phyloP scores from a whole-genome alignment of 2,797 vertebrate genomes.

The Acipenser ruthenus region DNA sequence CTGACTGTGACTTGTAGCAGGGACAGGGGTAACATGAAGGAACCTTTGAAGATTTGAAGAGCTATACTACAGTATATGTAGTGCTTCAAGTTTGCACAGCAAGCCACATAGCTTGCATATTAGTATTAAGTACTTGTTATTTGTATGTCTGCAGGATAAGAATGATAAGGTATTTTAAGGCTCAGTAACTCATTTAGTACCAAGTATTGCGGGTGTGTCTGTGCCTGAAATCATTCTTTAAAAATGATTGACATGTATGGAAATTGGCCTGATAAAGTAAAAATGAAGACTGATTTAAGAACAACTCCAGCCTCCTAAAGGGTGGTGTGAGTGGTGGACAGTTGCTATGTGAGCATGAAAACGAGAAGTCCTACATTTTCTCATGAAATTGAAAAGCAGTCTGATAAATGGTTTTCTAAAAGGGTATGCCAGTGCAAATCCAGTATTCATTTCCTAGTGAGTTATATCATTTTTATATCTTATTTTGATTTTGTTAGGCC shows the following conservation, averaged over 20 bases:
- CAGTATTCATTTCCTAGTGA: too few species aligned
- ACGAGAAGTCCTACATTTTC: too few species aligned
- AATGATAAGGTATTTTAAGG: not conserved
- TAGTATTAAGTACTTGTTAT: not conserved
- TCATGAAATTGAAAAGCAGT: too few species aligned
- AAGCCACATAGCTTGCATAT: too few species aligned
- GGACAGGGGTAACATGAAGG: conserved; percentile 5
- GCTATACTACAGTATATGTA: not conserved
- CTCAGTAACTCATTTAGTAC: not conserved
- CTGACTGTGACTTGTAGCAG: conserved; percentile 18
- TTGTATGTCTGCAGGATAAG: conserved; percentile 1
- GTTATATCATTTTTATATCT: too few species aligned
- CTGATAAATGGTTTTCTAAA: too few species aligned
- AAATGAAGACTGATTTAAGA: not conserved
- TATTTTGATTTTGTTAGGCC: too few species aligned
- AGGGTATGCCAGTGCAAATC: too few species aligned
- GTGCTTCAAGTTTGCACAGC: not conserved
- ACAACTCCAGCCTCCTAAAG: not conserved
- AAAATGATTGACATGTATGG: not conserved
- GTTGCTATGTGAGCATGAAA: not conserved
- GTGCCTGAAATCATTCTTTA: not conserved
- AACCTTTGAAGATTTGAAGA: conserved; percentile 5
- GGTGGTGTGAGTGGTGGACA: not conserved
- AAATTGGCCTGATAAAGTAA: not conserved
- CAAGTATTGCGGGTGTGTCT: not conserved